phyloP scores from a whole-genome alignment of 2,797 vertebrate species.

The Florisuga fusca region DNA sequence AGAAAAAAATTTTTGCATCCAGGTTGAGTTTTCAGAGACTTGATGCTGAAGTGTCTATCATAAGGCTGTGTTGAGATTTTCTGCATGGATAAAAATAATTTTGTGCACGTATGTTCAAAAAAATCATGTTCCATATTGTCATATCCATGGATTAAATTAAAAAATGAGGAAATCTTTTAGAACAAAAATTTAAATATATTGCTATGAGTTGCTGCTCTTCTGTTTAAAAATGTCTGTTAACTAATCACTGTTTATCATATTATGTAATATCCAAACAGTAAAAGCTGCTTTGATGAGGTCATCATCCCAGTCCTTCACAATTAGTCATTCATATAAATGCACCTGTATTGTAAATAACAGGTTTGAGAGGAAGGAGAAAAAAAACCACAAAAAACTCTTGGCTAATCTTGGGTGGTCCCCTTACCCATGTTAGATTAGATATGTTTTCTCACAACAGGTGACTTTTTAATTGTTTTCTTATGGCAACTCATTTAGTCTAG shows the following conservation, averaged over 20 bases:
- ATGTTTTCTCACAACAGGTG: slow-evolving; percentile 79
- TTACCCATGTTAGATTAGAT: slow-evolving; percentile 71
- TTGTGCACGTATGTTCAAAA: background rate
- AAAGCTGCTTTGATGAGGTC: slow-evolving; percentile 9
- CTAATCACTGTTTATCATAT: background rate
- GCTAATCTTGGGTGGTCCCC: slow-evolving; percentile 76
- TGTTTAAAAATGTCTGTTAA: background rate
- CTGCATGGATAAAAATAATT: background rate
- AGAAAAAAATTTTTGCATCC: background rate
- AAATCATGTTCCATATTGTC: background rate
- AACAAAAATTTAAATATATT: background rate
- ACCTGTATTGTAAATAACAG: slow-evolving; percentile 67
- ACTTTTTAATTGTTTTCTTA: slow-evolving; percentile 82
- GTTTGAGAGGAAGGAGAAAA: background rate
- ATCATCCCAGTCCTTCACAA: slow-evolving; percentile 36
- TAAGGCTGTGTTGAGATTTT: background rate
- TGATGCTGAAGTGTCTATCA: background rate
- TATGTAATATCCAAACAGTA: background rate
- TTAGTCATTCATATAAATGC: slow-evolving; percentile 62
- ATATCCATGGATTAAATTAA: background rate
- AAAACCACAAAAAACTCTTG: background rate
- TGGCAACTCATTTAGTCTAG: slow-evolving; percentile 72
- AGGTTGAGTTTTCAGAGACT: background rate
- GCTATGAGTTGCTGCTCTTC: background rate
- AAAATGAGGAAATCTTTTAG: background rate